These are phyloP conservation scores for Actinemys pallida DNA, from an alignment of 2,113 vertebrate genomes.

Conservation along the genomic window DNA sequence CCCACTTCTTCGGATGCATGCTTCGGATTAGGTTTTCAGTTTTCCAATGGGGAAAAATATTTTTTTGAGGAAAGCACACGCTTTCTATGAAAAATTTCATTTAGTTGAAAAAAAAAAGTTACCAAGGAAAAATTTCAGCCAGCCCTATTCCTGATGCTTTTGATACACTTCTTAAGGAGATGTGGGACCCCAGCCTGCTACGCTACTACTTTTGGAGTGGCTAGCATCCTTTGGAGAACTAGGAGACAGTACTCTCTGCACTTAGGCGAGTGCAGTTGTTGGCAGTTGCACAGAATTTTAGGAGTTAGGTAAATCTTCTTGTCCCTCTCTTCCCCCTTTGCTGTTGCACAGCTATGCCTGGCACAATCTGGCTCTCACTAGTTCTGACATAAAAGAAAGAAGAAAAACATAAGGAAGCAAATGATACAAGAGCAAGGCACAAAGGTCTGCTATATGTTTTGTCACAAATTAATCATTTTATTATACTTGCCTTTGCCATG, in stretches of 20 bases:
- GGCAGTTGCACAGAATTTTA: background rate
- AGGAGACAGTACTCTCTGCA: background rate
- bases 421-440: background rate
- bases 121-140: background rate
- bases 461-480: background rate
- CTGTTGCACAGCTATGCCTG: background rate
- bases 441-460: background rate
- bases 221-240: background rate
- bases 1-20: too few relatives aligned
- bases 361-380: background rate
- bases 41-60: background rate
- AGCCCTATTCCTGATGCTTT: background rate
- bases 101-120: background rate
- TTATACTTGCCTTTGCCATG: background rate
- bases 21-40: background rate
- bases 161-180: background rate
- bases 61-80: background rate
- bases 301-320: background rate
- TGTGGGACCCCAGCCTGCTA: background rate
- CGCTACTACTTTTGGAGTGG: background rate
- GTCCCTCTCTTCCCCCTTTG: background rate
- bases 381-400: background rate
- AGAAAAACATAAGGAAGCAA: background rate
- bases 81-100: background rate
- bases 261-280: background rate